A percentile compares a stretch with the other conserved stretches of the same genome.
Conservation (phyloP, 2,797 vertebrate species). For the Rhinophrynus dorsalis region DNA sequence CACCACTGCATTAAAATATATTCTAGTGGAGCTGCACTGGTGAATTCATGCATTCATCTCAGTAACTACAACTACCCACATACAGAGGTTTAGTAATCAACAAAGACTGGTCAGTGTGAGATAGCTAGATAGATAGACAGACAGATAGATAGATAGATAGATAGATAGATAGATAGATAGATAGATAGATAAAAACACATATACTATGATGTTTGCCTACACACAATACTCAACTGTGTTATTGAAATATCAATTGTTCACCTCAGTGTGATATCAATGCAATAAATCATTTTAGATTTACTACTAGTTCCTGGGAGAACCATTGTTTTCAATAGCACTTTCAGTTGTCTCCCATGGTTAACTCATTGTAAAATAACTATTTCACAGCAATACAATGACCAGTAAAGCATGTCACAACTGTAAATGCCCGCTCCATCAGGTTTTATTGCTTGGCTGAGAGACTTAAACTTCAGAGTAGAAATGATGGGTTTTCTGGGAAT, state of each 20-base stretch:
- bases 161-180: too few relatives aligned
- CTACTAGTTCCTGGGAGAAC: not conserved
- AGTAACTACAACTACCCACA: too few relatives aligned
- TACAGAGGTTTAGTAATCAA: too few relatives aligned
- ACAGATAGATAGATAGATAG: too few relatives aligned
- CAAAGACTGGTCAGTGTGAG: too few relatives aligned
- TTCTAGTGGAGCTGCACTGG: too few relatives aligned
- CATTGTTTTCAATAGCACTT: slow-evolving; percentile 24
- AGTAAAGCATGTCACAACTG: slow-evolving; percentile 47
- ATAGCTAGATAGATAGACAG: too few relatives aligned
- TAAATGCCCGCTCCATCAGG: slow-evolving; percentile 27
- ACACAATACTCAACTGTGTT: too few relatives aligned
- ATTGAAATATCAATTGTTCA: not conserved
- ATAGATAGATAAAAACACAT: too few relatives aligned
- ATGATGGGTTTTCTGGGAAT: slow-evolving; percentile 32
- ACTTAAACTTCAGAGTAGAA: slow-evolving; percentile 24
- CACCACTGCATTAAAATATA: too few relatives aligned
- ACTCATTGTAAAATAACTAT: slow-evolving; percentile 44
- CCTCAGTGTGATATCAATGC: not conserved
- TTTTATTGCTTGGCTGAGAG: slow-evolving; percentile 41
- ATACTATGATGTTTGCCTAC: too few relatives aligned
- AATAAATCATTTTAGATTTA: slow-evolving; percentile 29
- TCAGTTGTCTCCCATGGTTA: slow-evolving; percentile 43
- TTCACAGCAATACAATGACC: slow-evolving; percentile 32
- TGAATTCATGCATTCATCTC: too few relatives aligned